Evolutionary conservation across 2,113 vertebrate genomes (phyloP).

Genomic region (Pelecanoides urinatrix): DNA sequence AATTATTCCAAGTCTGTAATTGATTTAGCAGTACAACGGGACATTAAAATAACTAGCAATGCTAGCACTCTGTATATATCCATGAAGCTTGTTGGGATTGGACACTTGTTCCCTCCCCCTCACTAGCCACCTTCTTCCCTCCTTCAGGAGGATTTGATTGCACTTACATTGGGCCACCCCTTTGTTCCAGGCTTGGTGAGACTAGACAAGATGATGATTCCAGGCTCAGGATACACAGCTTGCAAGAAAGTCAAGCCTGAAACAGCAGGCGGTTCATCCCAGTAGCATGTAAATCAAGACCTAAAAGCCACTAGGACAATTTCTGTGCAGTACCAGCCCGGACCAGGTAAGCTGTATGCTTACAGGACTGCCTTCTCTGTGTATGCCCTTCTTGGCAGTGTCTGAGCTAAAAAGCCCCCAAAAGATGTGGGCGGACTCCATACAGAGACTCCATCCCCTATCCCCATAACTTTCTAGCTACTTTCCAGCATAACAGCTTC

Average conservation of each 20-base stretch:
- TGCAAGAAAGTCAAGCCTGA: not conserved
- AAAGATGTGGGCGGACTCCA: not conserved
- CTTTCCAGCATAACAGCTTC: not conserved
- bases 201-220: not conserved
- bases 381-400: rapidly evolving
- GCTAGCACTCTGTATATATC: not conserved
- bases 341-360: not conserved
- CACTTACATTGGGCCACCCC: not conserved
- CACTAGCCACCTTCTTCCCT: not conserved
- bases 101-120: not conserved
- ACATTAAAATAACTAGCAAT: not conserved
- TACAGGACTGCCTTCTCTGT: not conserved
- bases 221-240: not conserved
- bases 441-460: not conserved
- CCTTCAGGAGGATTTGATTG: not conserved
- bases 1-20: not conserved
- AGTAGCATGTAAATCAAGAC: not conserved
- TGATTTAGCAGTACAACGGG: not conserved
- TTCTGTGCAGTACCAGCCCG: not conserved
- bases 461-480: not conserved
- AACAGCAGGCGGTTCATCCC: not conserved
- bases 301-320: not conserved
- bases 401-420: not conserved
- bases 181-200: not conserved
- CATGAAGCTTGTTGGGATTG: not conserved